These are phyloP conservation scores for Pollenia angustigena DNA, from an alignment of 2,888 invertebrate genomes.

Conservation along the genomic window DNA sequence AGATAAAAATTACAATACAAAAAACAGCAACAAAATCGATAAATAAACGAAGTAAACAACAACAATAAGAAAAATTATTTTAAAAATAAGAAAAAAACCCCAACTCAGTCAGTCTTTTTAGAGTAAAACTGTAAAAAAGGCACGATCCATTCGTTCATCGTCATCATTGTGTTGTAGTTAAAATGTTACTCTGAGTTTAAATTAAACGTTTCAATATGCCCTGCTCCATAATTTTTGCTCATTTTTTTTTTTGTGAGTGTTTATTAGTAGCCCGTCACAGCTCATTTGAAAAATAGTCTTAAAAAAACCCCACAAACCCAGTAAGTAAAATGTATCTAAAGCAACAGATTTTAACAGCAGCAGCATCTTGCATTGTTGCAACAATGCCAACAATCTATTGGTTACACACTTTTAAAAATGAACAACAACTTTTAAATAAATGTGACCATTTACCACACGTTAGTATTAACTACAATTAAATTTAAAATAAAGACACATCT, in stretches of 20 bases:
- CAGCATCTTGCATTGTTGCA: slow-evolving; percentile 17
- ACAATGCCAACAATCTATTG: not conserved
- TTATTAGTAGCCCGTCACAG: slow-evolving; percentile 20
- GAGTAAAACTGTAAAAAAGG: slow-evolving; percentile 72
- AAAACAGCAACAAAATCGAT: slow-evolving; percentile 63
- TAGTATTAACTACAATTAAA: slow-evolving; percentile 20
- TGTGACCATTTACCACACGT: slow-evolving; percentile 11
- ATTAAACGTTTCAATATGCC: slow-evolving; percentile 47
- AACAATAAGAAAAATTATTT: slow-evolving; percentile 57
- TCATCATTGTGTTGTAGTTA: slow-evolving; percentile 33
- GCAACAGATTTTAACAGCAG: slow-evolving; percentile 5
- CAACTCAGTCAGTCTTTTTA: slow-evolving; percentile 59
- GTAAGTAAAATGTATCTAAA: not conserved
- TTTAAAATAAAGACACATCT: not conserved
- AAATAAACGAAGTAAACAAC: slow-evolving; percentile 66
- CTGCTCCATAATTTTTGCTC: slow-evolving; percentile 31
- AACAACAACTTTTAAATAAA: not conserved
- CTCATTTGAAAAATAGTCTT: slow-evolving; percentile 39
- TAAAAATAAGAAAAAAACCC: slow-evolving; percentile 44
- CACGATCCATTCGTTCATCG: slow-evolving; percentile 49
- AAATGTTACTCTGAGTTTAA: slow-evolving; percentile 30
- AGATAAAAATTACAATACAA: slow-evolving; percentile 61
- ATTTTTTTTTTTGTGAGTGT: slow-evolving; percentile 6
- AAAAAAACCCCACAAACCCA: slow-evolving; percentile 44
- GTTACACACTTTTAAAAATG: slow-evolving; percentile 1